These are phyloP conservation scores for Glossophaga mutica DNA, from an alignment of 2,797 vertebrate species.

Conservation along the genomic window DNA sequence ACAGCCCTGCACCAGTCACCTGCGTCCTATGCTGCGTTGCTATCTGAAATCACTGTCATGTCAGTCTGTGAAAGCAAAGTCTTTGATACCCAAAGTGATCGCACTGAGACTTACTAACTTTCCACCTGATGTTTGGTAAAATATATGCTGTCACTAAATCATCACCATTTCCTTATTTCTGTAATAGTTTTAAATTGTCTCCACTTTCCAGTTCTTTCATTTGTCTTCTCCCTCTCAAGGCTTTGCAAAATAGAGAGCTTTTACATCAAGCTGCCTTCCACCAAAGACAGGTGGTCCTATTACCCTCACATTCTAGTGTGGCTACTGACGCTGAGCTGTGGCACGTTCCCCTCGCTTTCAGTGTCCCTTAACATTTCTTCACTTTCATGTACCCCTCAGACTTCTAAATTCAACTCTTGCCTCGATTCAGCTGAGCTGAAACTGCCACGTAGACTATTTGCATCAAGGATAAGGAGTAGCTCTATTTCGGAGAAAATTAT, in stretches of 20 bases:
- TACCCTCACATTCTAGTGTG: neutral
- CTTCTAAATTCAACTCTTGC: neutral
- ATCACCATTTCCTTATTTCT: neutral
- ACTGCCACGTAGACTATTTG: neutral
- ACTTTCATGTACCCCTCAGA: neutral
- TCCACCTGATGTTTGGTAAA: neutral
- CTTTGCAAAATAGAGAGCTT: neutral
- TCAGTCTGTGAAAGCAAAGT: neutral
- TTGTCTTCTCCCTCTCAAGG: neutral
- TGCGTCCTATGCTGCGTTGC: accelerated
- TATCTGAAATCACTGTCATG: neutral
- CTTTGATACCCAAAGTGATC: neutral
- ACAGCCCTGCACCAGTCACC: accelerated
- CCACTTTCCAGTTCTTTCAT: neutral
- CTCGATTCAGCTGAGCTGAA: neutral
- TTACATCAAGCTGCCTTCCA: neutral
- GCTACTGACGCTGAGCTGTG: accelerated
- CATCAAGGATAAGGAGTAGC: neutral
- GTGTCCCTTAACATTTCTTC: neutral
- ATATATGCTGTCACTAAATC: neutral
- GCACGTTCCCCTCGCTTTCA: neutral
- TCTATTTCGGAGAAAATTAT: slow-evolving; percentile 58
- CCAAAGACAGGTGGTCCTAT: neutral
- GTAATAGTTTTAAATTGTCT: neutral
- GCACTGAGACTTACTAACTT: neutral